phyloP scores from a whole-genome alignment of 2,113 vertebrate species.

The Haemorhous mexicanus region DNA sequence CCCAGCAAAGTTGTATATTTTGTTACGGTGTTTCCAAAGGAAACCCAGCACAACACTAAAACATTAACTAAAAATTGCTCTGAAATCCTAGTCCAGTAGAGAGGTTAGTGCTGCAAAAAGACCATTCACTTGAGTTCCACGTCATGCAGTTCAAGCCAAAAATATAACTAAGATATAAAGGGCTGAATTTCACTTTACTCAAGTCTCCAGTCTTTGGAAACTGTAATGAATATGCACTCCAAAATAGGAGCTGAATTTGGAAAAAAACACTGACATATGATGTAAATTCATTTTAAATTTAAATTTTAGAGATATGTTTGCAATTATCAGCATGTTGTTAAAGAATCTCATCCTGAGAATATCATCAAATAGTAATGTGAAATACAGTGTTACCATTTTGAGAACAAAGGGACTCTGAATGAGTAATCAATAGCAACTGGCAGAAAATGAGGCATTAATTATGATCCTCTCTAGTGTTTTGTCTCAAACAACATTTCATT shows the following conservation, averaged over 20 bases:
- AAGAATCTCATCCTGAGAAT: slow-evolving; percentile 78
- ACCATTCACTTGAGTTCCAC: neutral
- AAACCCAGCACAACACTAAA: neutral
- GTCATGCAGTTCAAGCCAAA: neutral
- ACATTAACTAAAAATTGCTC: neutral
- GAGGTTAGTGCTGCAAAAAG: neutral
- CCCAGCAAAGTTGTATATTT: neutral
- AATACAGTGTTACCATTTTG: slow-evolving; percentile 76
- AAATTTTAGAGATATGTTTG: slow-evolving; percentile 72
- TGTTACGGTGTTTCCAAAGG: neutral
- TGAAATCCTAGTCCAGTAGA: neutral
- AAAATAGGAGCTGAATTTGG: slow-evolving; percentile 56
- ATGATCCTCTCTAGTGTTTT: slow-evolving; percentile 77
- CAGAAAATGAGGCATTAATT: slow-evolving; percentile 83
- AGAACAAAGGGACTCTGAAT: slow-evolving; percentile 81
- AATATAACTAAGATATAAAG: neutral
- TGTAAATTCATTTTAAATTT: slow-evolving; percentile 75
- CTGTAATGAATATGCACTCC: slow-evolving; percentile 37
- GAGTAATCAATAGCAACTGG: slow-evolving; percentile 83
- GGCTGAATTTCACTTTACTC: neutral
- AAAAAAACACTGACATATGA: slow-evolving; percentile 68
- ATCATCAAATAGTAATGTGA: slow-evolving; percentile 79
- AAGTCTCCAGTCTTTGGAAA: slow-evolving; percentile 17
- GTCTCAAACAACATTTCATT: slow-evolving; percentile 83
- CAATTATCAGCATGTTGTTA: slow-evolving; percentile 76